Percentiles rank a stretch among this genome's conserved stretches.
Conservation (phyloP, 2,797 vertebrate species). For the Masticophis lateralis region DNA sequence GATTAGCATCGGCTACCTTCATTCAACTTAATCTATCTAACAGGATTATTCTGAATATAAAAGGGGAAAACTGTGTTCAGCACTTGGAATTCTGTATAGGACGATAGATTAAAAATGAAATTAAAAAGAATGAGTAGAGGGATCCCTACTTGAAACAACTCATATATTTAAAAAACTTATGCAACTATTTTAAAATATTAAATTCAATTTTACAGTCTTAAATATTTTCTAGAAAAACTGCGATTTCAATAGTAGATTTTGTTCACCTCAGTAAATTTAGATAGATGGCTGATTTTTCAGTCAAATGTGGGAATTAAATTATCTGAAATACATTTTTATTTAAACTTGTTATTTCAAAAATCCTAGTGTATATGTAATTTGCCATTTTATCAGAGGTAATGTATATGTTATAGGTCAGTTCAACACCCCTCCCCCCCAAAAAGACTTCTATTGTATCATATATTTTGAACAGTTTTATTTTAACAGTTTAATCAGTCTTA, state of each 20-base stretch:
- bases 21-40: background rate
- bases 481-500: background rate
- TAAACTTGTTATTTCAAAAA: background rate
- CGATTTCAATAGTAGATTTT: conserved; percentile 61
- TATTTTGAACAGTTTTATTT: background rate
- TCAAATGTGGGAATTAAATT: conserved; percentile 45
- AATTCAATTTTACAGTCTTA: conserved; percentile 4
- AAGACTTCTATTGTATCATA: background rate
- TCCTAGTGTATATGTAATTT: background rate
- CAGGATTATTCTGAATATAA: background rate
- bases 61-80: background rate
- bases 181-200: background rate
- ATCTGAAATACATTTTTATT: background rate
- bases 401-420: background rate
- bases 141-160: background rate
- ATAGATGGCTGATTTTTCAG: conserved; percentile 44
- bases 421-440: background rate
- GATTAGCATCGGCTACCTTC: no score
- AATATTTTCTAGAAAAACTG: conserved; percentile 72
- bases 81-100: background rate
- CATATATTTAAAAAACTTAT: conserved; percentile 21
- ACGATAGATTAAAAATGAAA: background rate
- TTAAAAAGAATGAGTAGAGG: background rate
- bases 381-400: background rate
- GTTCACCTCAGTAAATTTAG: conserved; percentile 68